A percentile compares a stretch with the other conserved stretches of the same genome.
Evolutionary conservation across 2,113 vertebrate species (phyloP).

Genomic region (Catagonus wagneri): DNA sequence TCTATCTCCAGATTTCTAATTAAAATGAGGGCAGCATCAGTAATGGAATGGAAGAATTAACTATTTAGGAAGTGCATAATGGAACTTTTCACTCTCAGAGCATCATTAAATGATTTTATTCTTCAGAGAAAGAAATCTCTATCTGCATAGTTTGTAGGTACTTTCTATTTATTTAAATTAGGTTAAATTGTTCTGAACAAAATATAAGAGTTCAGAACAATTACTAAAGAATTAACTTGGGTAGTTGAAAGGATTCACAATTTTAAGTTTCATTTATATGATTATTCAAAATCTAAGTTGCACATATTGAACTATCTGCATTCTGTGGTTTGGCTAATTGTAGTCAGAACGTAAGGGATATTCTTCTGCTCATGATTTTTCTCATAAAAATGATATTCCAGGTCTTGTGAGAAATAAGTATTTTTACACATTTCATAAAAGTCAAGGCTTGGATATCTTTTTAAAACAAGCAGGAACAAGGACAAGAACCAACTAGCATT

Average conservation of each 20-base stretch:
- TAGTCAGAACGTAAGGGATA: neutral
- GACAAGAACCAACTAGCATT: neutral
- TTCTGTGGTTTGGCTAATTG: neutral
- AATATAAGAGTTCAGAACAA: neutral
- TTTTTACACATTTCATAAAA: neutral
- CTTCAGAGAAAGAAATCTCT: neutral
- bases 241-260: neutral
- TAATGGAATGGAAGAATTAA: slow-evolving; percentile 75
- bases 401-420: neutral
- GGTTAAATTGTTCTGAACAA: neutral
- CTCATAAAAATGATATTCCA: neutral
- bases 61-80: slow-evolving; percentile 77
- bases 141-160: neutral
- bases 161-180: slow-evolving; percentile 49
- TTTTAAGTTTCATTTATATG: slow-evolving; percentile 12
- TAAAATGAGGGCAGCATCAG: slow-evolving; percentile 80
- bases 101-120: slow-evolving; percentile 59
- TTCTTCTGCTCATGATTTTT: neutral
- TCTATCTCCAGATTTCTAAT: slow-evolving; percentile 73
- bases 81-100: slow-evolving; percentile 14
- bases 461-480: neutral
- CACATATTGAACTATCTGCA: neutral
- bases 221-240: slow-evolving; percentile 6
- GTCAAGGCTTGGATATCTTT: neutral
- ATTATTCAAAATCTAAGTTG: neutral